Evolutionary conservation across 2,888 invertebrate genomes (phyloP).

Genomic region (Arrhopalites spinosus): DNA sequence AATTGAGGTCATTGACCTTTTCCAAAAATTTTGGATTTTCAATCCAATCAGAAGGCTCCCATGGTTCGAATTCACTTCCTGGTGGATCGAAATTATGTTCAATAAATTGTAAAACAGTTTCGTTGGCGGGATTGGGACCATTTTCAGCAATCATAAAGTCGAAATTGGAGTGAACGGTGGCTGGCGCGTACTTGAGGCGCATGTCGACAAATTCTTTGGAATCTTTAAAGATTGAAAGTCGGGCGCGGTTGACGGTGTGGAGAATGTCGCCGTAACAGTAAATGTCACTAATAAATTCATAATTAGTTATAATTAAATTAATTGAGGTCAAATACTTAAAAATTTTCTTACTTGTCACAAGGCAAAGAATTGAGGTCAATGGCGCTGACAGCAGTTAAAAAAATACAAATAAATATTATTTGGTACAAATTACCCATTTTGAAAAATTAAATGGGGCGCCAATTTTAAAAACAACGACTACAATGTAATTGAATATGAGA

Average conservation of each 20-base stretch:
- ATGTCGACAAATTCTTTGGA: slow-evolving; percentile 84
- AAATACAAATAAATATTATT: too few relatives aligned
- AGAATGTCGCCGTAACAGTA: slow-evolving; percentile 79
- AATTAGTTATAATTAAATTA: too few relatives aligned
- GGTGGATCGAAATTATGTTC: slow-evolving; percentile 46
- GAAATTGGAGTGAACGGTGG: slow-evolving; percentile 66
- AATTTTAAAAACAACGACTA: too few relatives aligned
- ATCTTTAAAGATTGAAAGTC: slow-evolving; percentile 74
- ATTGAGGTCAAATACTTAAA: too few relatives aligned
- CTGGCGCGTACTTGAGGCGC: slow-evolving; percentile 67
- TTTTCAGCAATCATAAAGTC: slow-evolving; percentile 62
- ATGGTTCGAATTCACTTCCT: slow-evolving; percentile 55
- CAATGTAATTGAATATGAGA: too few relatives aligned
- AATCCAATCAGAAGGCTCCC: slow-evolving; percentile 75
- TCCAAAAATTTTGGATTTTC: slow-evolving; percentile 73
- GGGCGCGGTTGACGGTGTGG: slow-evolving; percentile 80
- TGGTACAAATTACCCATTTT: too few relatives aligned
- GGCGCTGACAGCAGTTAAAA: too few relatives aligned
- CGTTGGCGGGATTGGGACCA: slow-evolving; percentile 59
- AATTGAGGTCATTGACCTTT: slow-evolving; percentile 71
- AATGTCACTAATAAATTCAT: slow-evolving; percentile 79
- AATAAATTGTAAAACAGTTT: slow-evolving; percentile 43
- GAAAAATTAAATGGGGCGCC: too few relatives aligned
- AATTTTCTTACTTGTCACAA: too few relatives aligned
- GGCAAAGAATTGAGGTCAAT: too few relatives aligned